Base-by-base conservation (phyloP, 2,888 invertebrate species). In the Noctuana brunneofusca region DNA sequence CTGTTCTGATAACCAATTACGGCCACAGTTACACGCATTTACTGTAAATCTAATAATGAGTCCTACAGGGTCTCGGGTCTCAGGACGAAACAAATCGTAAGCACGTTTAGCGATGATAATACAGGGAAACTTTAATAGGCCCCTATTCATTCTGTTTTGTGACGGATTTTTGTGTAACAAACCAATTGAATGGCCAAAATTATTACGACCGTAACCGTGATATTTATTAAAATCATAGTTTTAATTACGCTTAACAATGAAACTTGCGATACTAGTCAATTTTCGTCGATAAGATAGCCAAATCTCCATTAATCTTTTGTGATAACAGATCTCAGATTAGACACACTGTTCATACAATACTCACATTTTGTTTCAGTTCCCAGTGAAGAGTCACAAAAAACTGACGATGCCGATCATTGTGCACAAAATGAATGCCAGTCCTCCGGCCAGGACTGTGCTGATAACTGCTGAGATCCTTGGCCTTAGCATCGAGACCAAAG, bases 391-490 rank as follows among this genome's bases (percentile, higher is more conserved):
- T 12, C 9, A 20, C 0, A 35, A 4, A 60, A 16, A 11, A 58
- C 14, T 14, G 27, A 58, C 58, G 11, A 60, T 60, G 54, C 54
- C 54, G 14, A 14, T 52, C 1, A 14, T 60, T 48, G n/a, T 60
- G 9, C 16, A 60, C 22, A 60, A 60, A 60, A 60, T 48, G 22
- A 16, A 76, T 49, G 69, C 64, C 2, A 81, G 80, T 24, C 77
- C 83, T 0, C 75, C 81, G 0, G 71, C 68, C 2, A 65, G 82
- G 9, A 71, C 80, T 0, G 79, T 75, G 1, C 32, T 76, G 20
- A 79, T 81, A 79, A 69, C 70, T 0, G 60, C 73, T 1, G 76
- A 80, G 14, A 50, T 78, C 6, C 69, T 83, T 0, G 72, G 75
- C 3, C 71, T 82, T 0, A 70, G 77, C 6, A 66, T 73, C 6